phyloP scores from a whole-genome alignment of 2,113 vertebrate species.

The Condylura cristata region DNA sequence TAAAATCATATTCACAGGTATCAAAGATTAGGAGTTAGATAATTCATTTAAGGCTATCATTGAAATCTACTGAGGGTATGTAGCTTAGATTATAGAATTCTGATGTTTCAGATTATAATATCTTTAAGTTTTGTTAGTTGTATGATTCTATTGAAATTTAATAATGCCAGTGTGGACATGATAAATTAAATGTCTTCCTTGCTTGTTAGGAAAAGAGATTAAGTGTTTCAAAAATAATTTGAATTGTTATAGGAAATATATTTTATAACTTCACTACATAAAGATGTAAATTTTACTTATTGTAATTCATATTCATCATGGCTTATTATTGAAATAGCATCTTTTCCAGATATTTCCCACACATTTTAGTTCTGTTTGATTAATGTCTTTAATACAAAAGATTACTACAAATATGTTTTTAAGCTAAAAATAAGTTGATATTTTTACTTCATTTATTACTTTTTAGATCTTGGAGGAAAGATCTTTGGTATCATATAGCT shows the following conservation, averaged over 20 bases:
- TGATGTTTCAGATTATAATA: not conserved
- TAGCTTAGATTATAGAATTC: not conserved
- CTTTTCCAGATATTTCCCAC: not conserved
- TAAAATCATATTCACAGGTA: not conserved
- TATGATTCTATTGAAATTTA: not conserved
- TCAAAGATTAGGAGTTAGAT: not conserved
- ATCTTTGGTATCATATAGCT: not conserved
- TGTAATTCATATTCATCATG: conserved; percentile 12
- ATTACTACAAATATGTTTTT: not conserved
- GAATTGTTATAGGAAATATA: not conserved
- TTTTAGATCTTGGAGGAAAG: not conserved
- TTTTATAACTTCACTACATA: not conserved
- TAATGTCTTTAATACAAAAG: conserved; percentile 26
- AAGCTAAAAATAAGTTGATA: not conserved
- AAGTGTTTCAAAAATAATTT: not conserved
- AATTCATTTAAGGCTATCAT: not conserved
- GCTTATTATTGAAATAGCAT: not conserved
- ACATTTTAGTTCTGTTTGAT: not conserved
- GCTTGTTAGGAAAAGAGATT: conserved; percentile 2
- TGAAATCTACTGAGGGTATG: not conserved
- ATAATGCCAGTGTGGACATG: not conserved
- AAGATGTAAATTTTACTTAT: not conserved
- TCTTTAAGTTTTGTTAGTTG: not conserved
- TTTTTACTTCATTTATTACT: not conserved
- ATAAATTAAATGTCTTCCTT: not conserved